Base-by-base conservation (phyloP, 2,113 vertebrate species). In the Malurus elegans region DNA sequence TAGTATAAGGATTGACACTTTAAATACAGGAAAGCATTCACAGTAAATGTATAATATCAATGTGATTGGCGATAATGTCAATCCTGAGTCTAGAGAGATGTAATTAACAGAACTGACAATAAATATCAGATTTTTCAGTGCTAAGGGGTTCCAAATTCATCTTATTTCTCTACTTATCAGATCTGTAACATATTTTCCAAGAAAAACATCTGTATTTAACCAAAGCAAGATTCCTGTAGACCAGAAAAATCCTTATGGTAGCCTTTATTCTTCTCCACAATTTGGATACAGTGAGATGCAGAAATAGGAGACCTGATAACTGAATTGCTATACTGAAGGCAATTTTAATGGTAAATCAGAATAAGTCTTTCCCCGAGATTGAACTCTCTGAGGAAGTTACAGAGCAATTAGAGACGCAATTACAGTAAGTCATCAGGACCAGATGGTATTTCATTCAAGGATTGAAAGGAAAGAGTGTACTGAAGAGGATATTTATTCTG, bases 371-470 rank as follows among this genome's bases (percentile, higher is more conserved):
- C 86, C 82, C 44, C 58, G 38, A 93, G 93, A 94, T 2, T 95
- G 91, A 96, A 93, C 89, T 88, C 84, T 87, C 87, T 73, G 94
- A 97, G 95, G 95, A 97, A 96, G 94, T 86, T 93, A 93, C 48
- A 88, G 92, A 93, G 95, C 91, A 96, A 97, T 96, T 96, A 96
- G 87, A 91, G 87, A 95, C 4, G 82, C 85, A 95, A 91, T 96
- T 95, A 94, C 92, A 95, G 87, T 94, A 97, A 95, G 93, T 93
- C 94, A 96, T 96, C 93, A 95, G 58, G 70, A 97, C 92, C 95
- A 97, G 94, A 94, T 96, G 95, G 95, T 65, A 96, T 95, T 95
- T 95, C 93, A 95, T 97, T 96, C 94, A 97, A 94, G 51, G 92
- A 86, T 0, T 96, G 79, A 96, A 96, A 92, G 71, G 44, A 82